Conservation (phyloP, 1,140 invertebrate species). For the Zophobas atratus region DNA sequence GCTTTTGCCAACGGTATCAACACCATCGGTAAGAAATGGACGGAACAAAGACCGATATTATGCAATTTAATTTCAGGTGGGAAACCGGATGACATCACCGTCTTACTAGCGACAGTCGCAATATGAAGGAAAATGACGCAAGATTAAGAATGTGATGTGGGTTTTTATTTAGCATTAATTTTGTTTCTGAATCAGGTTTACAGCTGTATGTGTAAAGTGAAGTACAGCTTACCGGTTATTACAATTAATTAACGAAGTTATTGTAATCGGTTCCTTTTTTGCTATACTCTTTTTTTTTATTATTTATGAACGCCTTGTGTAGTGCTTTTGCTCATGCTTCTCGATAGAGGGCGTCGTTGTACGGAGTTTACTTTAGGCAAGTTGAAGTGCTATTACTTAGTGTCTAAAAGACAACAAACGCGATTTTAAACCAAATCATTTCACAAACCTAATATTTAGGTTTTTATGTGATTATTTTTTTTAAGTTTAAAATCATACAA, state of each 20-base stretch:
- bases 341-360: not conserved
- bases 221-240: not conserved
- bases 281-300: not conserved
- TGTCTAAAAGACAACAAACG: slow-evolving; percentile 17
- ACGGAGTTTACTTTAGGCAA: not conserved
- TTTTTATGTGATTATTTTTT: slow-evolving; percentile 44
- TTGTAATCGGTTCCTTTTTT: slow-evolving; percentile 23
- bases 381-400: slow-evolving; percentile 33
- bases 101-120: slow-evolving; percentile 92
- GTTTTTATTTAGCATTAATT: slow-evolving; percentile 1
- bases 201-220: not conserved
- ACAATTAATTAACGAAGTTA: not conserved
- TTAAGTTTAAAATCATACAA: slow-evolving; percentile 27
- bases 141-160: not conserved
- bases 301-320: slow-evolving; percentile 21
- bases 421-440: slow-evolving; percentile 53
- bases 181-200: slow-evolving; percentile 6
- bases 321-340: slow-evolving; percentile 11
- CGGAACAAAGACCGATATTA: slow-evolving; percentile 1
- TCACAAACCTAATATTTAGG: slow-evolving; percentile 61
- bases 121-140: slow-evolving; percentile 62
- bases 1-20: slow-evolving; percentile 94
- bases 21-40: slow-evolving; percentile 81
- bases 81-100: slow-evolving; percentile 98
- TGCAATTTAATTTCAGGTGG: slow-evolving; percentile 82